Evolutionary conservation across 1,140 invertebrate genomes (phyloP), one percentile per base, ranked within the genome.

Genomic region (Dinothrombium tinctorium): DNA sequence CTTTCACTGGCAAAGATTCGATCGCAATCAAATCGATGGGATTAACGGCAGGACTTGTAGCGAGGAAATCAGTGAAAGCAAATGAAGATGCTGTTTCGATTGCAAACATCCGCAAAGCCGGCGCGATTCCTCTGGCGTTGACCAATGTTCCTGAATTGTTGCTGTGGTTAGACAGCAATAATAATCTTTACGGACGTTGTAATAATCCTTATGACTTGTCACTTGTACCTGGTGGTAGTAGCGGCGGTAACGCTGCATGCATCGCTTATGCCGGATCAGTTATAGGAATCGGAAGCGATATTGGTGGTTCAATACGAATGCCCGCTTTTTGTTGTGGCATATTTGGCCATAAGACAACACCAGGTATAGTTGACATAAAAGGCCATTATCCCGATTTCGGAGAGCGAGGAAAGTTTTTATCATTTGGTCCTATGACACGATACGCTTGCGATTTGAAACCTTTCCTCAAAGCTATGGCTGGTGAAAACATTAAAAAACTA

Each of bases 231-330:
- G 82, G 74, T 0, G 78, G 78, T n/a, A 45, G 42, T 37, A 37
- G 31, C 41, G 52, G 51, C 20, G 53, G 53, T 11, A 51, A 57
- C 40, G 55, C 44, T 14, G 71, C 73, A 1, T 47, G 76, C 2
- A 59, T 80, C 14, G 65, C 78, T 8, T 69, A 79, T 6, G 73
- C 71, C 47, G 82, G 76, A 23, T 70, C 73, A 21, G 72, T 83
- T 9, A 69, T 95, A 48, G 81, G 87, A 11, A 23, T 96, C 29
- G 82, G 87, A 35, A 87, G 83, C 0, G 89, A 96, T 56, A 87
- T 95, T 40, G 87, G 83, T 4, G 90, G 90, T 1, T 90, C 83
- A 11, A 89, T 94, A 51, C 69, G 90, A 24, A 89, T 96, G 72
- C 89, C 89, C 0, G 66, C 76, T 12, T 84, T 79, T 51, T 94